phyloP scores from a whole-genome alignment of 2,888 invertebrate genomes.

The Pristionchus mayeri region DNA sequence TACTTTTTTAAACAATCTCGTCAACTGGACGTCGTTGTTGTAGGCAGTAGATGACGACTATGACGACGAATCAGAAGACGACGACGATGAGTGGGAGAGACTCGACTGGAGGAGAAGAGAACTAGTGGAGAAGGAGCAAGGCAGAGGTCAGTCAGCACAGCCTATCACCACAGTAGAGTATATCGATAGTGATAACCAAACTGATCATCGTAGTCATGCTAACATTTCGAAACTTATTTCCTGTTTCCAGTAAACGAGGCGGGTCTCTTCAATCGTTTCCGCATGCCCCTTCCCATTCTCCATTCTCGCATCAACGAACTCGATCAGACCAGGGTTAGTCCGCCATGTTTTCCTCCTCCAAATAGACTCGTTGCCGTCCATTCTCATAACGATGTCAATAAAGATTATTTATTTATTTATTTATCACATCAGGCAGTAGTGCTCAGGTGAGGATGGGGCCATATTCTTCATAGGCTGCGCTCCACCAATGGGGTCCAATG shows the following conservation, averaged over 20 bases:
- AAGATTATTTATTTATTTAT: no score
- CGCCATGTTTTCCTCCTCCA: not conserved
- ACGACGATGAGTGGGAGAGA: constrained; percentile 1
- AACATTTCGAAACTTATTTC: not conserved
- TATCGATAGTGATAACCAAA: no score
- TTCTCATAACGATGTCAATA: constrained; percentile 28
- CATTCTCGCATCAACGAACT: constrained; percentile 17
- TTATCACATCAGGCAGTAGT: no score
- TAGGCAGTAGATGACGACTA: not conserved
- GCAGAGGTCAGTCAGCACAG: no score
- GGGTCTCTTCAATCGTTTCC: not conserved
- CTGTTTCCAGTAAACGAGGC: not conserved
- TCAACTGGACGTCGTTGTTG: no score
- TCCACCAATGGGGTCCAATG: no score
- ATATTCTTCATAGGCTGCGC: no score
- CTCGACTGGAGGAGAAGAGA: constrained; percentile 40
- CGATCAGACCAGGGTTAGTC: not conserved
- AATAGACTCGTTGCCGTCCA: not conserved
- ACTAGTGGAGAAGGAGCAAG: not conserved
- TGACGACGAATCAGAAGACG: constrained; percentile 10
- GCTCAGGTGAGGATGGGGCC: no score
- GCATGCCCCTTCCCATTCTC: not conserved
- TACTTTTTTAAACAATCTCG: not conserved
- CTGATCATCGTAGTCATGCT: no score
- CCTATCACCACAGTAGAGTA: no score